A percentile compares a stretch with the other conserved stretches of the same genome.
Evolutionary conservation across 1,140 invertebrate species (phyloP).

Genomic region (Augochlora pura): DNA sequence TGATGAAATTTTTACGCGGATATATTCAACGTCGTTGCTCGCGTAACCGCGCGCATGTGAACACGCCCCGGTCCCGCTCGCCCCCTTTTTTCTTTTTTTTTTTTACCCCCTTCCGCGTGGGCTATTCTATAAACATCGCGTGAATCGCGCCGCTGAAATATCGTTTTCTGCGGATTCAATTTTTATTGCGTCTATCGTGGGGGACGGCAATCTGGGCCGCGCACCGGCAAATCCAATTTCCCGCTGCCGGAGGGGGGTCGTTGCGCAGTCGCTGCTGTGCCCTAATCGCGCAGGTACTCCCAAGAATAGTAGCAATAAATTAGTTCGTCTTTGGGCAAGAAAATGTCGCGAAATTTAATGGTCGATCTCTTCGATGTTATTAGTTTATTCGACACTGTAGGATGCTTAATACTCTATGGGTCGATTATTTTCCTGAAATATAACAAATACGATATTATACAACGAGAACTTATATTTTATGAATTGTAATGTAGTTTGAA

Average conservation of each 20-base stretch:
- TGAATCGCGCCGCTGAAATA: background rate
- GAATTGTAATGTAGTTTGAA: no score
- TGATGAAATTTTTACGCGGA: slow-evolving; percentile 66
- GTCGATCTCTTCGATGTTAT: no score
- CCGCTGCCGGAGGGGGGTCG: background rate
- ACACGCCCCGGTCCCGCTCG: background rate
- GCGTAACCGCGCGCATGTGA: background rate
- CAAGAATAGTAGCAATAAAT: no score
- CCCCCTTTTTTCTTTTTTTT: background rate
- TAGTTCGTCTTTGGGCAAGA: no score
- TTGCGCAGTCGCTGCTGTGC: no score
- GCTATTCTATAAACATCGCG: background rate
- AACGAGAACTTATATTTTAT: no score
- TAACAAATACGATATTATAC: no score
- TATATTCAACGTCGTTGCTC: background rate
- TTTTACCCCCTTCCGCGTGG: background rate
- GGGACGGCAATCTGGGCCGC: background rate
- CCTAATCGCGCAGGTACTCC: background rate
- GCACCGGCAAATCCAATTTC: background rate
- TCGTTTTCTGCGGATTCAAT: background rate
- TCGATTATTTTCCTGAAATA: no score
- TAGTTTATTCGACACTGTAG: no score
- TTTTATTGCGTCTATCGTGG: background rate
- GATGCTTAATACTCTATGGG: no score
- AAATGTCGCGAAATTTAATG: no score